phyloP scores from a whole-genome alignment of 2,113 vertebrate species.

The Rhabdornis inornatus region DNA sequence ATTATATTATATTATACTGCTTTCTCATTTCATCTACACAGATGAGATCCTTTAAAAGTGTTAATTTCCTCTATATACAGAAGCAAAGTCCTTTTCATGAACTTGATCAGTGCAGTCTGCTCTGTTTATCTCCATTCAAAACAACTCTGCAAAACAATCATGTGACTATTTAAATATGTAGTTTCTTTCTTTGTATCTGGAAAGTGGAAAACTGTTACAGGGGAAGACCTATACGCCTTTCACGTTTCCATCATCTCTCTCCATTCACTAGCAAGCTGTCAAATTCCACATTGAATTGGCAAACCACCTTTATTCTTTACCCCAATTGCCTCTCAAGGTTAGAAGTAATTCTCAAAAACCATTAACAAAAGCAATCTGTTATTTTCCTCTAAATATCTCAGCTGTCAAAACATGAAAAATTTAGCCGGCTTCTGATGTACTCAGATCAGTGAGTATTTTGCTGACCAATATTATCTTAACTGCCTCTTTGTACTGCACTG shows the following conservation, averaged over 20 bases:
- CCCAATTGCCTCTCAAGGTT: background rate
- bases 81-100: background rate
- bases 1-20: background rate
- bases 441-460: background rate
- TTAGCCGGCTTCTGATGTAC: background rate
- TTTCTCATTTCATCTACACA: background rate
- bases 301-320: slow-evolving; percentile 24
- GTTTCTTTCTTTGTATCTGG: background rate
- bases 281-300: background rate
- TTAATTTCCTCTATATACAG: background rate
- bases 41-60: background rate
- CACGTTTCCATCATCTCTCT: background rate
- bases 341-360: slow-evolving; percentile 35
- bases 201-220: background rate
- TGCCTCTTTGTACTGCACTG: background rate
- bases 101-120: background rate
- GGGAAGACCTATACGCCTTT: background rate
- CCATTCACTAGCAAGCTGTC: background rate
- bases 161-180: background rate
- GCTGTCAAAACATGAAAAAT: slow-evolving; percentile 40
- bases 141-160: background rate
- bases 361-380: slow-evolving; percentile 38
- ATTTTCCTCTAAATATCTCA: slow-evolving; percentile 23
- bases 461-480: slow-evolving; percentile 16
- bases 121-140: background rate